These are phyloP conservation scores for Mus spretus DNA, from an alignment of 2,797 vertebrate genomes.

Conservation along the genomic window DNA sequence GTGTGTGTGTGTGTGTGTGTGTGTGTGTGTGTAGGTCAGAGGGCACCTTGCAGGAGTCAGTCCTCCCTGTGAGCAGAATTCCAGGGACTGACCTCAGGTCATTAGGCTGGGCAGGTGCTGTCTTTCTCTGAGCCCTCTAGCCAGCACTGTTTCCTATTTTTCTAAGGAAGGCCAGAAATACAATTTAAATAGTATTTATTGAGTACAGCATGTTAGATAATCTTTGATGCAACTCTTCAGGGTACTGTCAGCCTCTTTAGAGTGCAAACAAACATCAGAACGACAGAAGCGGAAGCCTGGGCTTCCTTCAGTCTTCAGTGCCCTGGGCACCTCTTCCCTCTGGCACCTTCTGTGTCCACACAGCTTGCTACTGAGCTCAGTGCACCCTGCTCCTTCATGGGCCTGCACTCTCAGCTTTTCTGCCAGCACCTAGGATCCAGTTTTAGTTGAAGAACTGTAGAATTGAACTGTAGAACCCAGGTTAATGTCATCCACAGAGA, in stretches of 20 bases:
- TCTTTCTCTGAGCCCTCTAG: background rate
- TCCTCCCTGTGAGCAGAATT: background rate
- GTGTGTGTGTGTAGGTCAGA: background rate
- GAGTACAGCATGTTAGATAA: background rate
- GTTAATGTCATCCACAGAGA: background rate
- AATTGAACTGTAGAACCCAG: background rate
- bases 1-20: background rate
- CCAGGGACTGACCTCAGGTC: background rate
- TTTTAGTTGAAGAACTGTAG: background rate
- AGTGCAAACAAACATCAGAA: background rate
- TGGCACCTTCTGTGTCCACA: background rate
- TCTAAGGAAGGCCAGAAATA: background rate
- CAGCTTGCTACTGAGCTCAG: background rate
- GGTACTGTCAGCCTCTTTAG: background rate
- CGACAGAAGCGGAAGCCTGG: background rate
- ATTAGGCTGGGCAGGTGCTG: background rate
- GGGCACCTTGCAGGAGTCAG: background rate
- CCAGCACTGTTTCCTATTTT: background rate
- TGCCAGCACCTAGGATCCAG: too few relatives aligned
- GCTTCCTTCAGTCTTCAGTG: too few relatives aligned
- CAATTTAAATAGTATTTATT: background rate
- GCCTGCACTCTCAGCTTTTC: too few relatives aligned
- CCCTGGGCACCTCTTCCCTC: too few relatives aligned
- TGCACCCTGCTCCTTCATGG: background rate
- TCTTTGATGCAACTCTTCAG: background rate